Evolutionary conservation across 2,888 invertebrate species (phyloP), one percentile per base, ranked within the genome.

Genomic region (Eupithecia tripunctaria): DNA sequence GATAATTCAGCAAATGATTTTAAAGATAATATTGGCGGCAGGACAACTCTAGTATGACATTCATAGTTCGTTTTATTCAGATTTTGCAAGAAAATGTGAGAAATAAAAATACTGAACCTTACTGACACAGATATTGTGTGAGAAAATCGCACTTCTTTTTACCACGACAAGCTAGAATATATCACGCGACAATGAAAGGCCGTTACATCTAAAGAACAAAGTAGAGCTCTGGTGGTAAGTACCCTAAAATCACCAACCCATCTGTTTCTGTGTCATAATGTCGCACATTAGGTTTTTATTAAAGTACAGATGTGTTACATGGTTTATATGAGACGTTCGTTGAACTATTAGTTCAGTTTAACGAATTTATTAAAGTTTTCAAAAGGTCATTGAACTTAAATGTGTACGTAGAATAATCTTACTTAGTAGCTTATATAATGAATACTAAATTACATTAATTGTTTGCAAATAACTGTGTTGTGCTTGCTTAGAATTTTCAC

Each of bases 171-270:
- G 18, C 60, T 60, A 60, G 25, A 29, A 18, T 60, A 59, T 59
- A 56, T 27, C 29, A 32, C 60, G 32, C 29, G 32, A 62, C n/a
- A 32, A n/a, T 62, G 29, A 62, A n/a, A 32, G 62, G 8, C 36
- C 62, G 62, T 62, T 62, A 62, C n/a, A 36, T n/a, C 1, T n/a
- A 60, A 32, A 36, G n/a, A 56, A 63, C n/a, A 32, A 63, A 63
- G 62, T 29, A 63, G 36, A 63, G 62, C 36, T 63, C 29, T 63
- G 62, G n/a, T 12, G 4, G 36, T 63, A n/a, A 21, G 56, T 51
- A 25, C 21, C 21, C 4, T 51, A 51, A 14, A 51, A 21, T 21
- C 51, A 51, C 21, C 56, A 5, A 12, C 3, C n/a, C n/a, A 47
- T 51, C 21, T 51, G 51, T 56, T 56, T 56, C 25, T 51, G 21